Percentiles rank a stretch among this genome's conserved stretches.
Conservation (phyloP, 2,888 invertebrate genomes). For the Tetranychus piercei region DNA sequence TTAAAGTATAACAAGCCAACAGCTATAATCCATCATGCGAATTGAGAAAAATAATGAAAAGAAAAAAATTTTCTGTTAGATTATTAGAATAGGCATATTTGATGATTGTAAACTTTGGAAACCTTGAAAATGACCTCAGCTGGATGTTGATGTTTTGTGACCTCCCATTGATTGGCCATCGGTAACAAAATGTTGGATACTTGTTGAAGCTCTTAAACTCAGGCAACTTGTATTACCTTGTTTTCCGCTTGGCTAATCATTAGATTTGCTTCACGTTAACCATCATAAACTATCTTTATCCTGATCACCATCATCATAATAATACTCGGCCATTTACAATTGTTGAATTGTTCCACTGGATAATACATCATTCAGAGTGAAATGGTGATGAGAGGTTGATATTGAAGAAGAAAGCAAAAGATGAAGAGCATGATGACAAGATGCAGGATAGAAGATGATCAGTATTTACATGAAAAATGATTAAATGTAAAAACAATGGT, state of each 20-base stretch:
- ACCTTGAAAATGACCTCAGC: not conserved
- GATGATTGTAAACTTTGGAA: not conserved
- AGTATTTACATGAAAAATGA: too few relatives aligned
- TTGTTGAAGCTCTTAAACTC: too few relatives aligned
- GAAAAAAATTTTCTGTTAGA: not conserved
- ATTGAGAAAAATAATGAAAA: not conserved
- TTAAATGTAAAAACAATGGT: too few relatives aligned
- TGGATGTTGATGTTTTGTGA: not conserved
- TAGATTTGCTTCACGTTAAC: not conserved
- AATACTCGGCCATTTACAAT: not conserved
- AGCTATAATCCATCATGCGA: not conserved
- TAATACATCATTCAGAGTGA: too few relatives aligned
- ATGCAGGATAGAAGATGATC: too few relatives aligned
- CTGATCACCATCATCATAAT: not conserved
- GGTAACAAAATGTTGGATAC: too few relatives aligned
- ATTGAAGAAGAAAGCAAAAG: too few relatives aligned
- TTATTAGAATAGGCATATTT: not conserved
- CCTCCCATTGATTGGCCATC: not conserved
- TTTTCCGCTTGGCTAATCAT: not conserved
- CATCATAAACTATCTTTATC: not conserved
- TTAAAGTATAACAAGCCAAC: not conserved
- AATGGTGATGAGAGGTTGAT: too few relatives aligned
- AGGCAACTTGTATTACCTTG: not conserved
- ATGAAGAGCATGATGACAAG: too few relatives aligned
- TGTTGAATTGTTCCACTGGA: too few relatives aligned